Evolutionary conservation across 2,888 invertebrate species (phyloP).

Genomic region (Leucophora obtusa): DNA sequence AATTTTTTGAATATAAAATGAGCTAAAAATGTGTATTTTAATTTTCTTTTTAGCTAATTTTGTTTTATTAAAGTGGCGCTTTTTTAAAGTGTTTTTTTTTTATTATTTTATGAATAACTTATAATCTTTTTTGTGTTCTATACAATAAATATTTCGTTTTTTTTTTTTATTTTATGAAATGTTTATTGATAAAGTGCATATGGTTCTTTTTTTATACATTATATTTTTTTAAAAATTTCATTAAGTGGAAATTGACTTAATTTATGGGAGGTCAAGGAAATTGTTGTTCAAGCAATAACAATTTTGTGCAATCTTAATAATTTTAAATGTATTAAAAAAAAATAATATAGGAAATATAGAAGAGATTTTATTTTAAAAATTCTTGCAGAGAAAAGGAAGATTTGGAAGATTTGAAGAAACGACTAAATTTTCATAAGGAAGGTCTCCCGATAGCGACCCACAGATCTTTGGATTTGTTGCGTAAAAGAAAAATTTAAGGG

Average conservation of each 20-base stretch:
- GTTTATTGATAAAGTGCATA: conserved; percentile 51
- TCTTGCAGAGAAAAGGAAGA: no score
- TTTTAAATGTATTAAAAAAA: not conserved
- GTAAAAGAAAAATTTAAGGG: no score
- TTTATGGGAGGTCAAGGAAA: conserved; percentile 42
- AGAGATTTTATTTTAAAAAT: no score
- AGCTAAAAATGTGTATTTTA: conserved; percentile 9
- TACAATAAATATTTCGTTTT: not conserved
- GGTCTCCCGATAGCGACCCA: no score
- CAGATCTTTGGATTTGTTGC: no score
- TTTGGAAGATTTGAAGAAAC: no score
- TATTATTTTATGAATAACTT: conserved; percentile 38
- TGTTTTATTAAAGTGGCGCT: conserved; percentile 23
- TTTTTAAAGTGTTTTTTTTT: conserved; percentile 17
- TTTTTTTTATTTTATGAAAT: conserved; percentile 27
- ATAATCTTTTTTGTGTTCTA: conserved; percentile 1
- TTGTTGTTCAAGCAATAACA: not conserved
- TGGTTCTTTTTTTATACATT: conserved; percentile 10
- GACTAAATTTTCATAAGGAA: no score
- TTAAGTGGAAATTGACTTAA: conserved; percentile 41
- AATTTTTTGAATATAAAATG: conserved; percentile 6
- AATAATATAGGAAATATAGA: no score
- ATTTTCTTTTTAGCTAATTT: conserved; percentile 20
- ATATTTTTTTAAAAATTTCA: conserved; percentile 18
- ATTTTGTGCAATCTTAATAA: not conserved